A percentile compares a stretch with the other conserved stretches of the same genome.
phyloP scores from a whole-genome alignment of 2,113 vertebrate genomes.

The Cinclus mexicanus region DNA sequence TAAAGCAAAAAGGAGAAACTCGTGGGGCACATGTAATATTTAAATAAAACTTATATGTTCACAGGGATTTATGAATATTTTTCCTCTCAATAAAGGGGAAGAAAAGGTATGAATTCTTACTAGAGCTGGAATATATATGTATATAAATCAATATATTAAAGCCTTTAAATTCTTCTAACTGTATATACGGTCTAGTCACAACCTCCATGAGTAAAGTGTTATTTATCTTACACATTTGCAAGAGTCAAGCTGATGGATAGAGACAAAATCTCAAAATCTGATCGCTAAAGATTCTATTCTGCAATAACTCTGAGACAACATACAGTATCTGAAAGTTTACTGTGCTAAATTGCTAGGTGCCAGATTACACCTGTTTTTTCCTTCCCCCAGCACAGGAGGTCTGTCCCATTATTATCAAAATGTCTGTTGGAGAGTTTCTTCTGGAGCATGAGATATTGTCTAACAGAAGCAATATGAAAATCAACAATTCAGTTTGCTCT shows the following conservation, averaged over 20 bases:
- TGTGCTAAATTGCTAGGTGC: conserved; percentile 31
- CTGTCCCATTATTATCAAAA: conserved; percentile 34
- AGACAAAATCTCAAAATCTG: not conserved
- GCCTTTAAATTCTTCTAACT: not conserved
- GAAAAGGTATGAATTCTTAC: not conserved
- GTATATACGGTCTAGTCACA: not conserved
- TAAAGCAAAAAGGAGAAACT: not conserved
- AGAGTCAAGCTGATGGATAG: not conserved
- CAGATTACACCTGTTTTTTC: not conserved
- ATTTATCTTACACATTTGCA: not conserved
- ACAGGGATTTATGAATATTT: not conserved
- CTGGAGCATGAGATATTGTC: not conserved
- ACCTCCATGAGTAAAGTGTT: not conserved
- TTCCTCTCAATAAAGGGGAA: not conserved
- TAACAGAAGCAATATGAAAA: conserved; percentile 9
- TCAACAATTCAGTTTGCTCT: not conserved
- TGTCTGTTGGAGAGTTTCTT: conserved; percentile 1
- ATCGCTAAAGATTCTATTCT: not conserved
- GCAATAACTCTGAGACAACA: not conserved
- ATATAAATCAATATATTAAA: not conserved
- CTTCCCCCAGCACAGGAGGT: not conserved
- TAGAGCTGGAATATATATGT: not conserved
- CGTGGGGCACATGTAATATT: not conserved
- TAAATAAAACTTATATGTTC: not conserved
- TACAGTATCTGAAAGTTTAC: conserved; percentile 2